Conservation (phyloP, 2,113 vertebrate genomes). For the Menura novaehollandiae region DNA sequence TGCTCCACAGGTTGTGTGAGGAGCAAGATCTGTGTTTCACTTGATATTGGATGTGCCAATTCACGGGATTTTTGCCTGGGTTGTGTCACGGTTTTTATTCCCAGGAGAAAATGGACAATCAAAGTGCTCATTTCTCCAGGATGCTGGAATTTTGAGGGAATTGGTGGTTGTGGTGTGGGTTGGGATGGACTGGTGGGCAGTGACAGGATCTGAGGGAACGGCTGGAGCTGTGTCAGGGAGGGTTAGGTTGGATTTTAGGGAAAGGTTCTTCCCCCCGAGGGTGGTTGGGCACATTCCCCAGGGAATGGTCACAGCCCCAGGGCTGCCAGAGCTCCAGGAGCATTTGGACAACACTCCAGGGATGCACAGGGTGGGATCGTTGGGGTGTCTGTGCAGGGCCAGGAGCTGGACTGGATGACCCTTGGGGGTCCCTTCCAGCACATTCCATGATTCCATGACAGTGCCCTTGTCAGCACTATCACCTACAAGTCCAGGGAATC, state of each 20-base stretch:
- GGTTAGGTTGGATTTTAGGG: neutral
- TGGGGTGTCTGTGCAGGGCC: neutral
- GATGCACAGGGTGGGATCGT: neutral
- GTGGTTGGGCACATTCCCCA: neutral
- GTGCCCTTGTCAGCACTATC: neutral
- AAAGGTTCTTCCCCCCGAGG: neutral
- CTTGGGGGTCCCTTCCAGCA: neutral
- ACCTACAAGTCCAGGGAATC: no score
- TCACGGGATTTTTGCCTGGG: neutral
- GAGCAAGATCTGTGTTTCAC: fast-evolving
- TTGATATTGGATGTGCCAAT: fast-evolving
- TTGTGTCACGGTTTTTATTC: neutral
- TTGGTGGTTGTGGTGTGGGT: no score
- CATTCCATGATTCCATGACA: neutral
- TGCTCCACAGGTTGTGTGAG: fast-evolving
- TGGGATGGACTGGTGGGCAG: neutral
- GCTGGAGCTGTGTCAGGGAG: neutral
- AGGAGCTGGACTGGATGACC: neutral
- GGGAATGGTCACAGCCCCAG: no score
- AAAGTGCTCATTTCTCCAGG: neutral
- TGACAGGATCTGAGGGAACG: neutral
- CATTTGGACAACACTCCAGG: fast-evolving
- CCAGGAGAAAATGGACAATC: neutral
- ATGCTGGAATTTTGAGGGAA: neutral
- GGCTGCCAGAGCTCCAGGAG: neutral